Conservation (phyloP, 2,888 invertebrate genomes). For the Andricus curvator region DNA sequence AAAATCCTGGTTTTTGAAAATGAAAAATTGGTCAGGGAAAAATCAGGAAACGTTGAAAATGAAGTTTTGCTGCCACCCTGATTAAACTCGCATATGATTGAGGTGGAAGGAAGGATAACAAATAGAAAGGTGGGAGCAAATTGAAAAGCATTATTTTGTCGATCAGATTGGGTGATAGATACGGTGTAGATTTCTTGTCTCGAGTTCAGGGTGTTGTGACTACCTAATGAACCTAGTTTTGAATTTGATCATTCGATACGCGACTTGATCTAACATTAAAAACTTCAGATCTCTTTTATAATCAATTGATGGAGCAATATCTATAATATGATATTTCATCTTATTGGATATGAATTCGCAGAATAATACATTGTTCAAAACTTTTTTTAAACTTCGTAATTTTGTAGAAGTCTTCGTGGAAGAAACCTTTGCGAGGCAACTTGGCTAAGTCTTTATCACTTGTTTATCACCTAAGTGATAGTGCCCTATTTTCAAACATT, state of each 20-base stretch:
- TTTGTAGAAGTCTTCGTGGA: conserved; percentile 1
- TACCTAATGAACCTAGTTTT: neutral
- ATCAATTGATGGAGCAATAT: neutral
- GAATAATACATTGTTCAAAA: neutral
- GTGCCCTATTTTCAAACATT: conserved; percentile 36
- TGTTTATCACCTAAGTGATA: conserved; percentile 37
- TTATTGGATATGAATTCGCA: neutral
- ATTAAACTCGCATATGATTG: neutral
- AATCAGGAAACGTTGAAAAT: too few species aligned
- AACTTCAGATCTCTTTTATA: neutral
- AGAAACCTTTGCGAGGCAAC: conserved; percentile 17
- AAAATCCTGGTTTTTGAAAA: too few species aligned
- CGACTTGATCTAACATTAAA: too few species aligned
- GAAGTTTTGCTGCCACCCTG: too few species aligned
- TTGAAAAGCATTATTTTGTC: conserved; percentile 11
- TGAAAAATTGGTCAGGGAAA: too few species aligned
- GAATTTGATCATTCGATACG: neutral
- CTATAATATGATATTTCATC: neutral
- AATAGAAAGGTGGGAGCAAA: conserved; percentile 11
- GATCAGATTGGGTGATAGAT: neutral
- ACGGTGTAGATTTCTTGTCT: neutral
- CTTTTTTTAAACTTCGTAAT: neutral
- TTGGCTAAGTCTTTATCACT: conserved; percentile 22
- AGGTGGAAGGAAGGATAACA: neutral
- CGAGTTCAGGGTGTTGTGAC: neutral